phyloP scores from a whole-genome alignment of 1,140 invertebrate genomes.

The Drosophila repleta region DNA sequence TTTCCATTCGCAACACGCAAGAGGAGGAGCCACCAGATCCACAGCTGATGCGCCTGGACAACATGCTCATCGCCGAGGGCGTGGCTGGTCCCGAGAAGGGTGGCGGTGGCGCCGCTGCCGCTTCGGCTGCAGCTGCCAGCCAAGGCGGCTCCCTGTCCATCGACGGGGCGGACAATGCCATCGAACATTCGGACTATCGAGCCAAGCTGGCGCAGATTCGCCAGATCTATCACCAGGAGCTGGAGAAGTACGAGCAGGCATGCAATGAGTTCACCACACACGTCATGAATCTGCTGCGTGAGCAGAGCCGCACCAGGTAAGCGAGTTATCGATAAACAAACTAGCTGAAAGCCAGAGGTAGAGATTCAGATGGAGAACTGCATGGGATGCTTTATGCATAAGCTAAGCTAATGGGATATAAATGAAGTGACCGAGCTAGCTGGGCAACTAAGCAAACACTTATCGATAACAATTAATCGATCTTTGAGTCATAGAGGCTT shows the following conservation, averaged over 20 bases:
- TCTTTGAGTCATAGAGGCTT: neutral
- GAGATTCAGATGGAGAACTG: no score
- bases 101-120: slow-evolving; percentile 95
- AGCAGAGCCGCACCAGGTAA: slow-evolving; percentile 97
- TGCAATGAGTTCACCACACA: slow-evolving; percentile 99
- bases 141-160: slow-evolving; percentile 86
- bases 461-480: neutral
- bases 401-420: no score
- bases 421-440: no score
- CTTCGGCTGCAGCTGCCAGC: slow-evolving; percentile 95
- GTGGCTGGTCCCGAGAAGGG: slow-evolving; percentile 99
- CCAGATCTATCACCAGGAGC: slow-evolving; percentile 99
- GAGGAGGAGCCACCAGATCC: slow-evolving; percentile 99
- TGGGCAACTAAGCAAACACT: no score
- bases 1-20: slow-evolving; percentile 97
- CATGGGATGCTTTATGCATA: no score
- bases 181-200: slow-evolving; percentile 99
- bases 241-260: slow-evolving; percentile 99
- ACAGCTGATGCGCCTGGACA: slow-evolving; percentile 99
- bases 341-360: neutral
- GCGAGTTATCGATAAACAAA: neutral
- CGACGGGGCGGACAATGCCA: slow-evolving; percentile 93
- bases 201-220: slow-evolving; percentile 99
- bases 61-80: slow-evolving; percentile 99
- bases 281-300: slow-evolving; percentile 98